phyloP scores from a whole-genome alignment of 2,797 vertebrate species.

The Urosaurus nigricauda region DNA sequence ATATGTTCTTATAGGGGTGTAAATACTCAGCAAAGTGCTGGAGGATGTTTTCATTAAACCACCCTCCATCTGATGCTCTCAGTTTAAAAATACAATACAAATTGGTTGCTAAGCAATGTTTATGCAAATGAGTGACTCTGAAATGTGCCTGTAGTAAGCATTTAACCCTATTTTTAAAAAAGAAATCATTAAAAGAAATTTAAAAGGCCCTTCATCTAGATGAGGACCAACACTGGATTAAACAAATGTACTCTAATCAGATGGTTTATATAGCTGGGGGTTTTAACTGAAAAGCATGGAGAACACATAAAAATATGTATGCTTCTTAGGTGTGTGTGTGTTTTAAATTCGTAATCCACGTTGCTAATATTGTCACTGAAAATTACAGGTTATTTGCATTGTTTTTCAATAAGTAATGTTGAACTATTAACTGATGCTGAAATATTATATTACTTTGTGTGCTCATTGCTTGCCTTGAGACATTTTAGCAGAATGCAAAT shows the following conservation, averaged over 20 bases:
- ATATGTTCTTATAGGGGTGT: not conserved
- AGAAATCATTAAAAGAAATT: slow-evolving; percentile 24
- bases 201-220: not conserved
- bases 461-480: not conserved
- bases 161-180: slow-evolving; percentile 41
- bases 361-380: not conserved
- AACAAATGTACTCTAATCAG: not conserved
- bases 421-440: not conserved
- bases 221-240: not conserved
- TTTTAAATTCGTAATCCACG: not conserved
- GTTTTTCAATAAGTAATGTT: not conserved
- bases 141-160: slow-evolving; percentile 51
- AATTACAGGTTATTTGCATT: not conserved
- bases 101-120: slow-evolving; percentile 70
- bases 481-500: not conserved
- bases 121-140: slow-evolving; percentile 52
- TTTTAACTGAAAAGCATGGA: not conserved
- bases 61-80: slow-evolving; percentile 67
- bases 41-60: slow-evolving; percentile 69
- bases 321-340: not conserved
- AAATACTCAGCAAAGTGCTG: slow-evolving; percentile 52
- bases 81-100: slow-evolving; percentile 46
- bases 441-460: not conserved
- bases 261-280: rapidly evolving
- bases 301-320: not conserved